phyloP scores from a whole-genome alignment of 2,113 vertebrate genomes.

The Brachionichthys hirsutus region DNA sequence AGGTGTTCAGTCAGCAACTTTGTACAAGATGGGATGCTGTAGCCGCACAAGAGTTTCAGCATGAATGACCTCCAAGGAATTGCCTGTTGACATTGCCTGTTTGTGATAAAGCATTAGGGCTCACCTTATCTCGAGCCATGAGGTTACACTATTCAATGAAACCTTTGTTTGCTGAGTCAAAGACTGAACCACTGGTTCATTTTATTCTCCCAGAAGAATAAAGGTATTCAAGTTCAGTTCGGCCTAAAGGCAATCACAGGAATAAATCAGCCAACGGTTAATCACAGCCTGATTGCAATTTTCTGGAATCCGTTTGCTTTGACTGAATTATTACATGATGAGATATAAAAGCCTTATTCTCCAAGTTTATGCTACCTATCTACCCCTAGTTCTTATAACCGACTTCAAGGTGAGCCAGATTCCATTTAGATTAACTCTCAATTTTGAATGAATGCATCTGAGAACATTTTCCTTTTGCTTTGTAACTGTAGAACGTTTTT shows the following conservation, averaged over 20 bases:
- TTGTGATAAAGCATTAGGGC: constrained; percentile 27
- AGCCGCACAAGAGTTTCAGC: constrained; percentile 7
- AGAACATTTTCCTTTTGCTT: constrained; percentile 2
- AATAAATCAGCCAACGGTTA: constrained; percentile 50
- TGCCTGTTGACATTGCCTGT: constrained; percentile 23
- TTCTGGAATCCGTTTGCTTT: constrained; percentile 16
- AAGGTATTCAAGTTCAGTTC: constrained; percentile 22
- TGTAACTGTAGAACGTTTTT: no score
- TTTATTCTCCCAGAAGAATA: constrained; percentile 7
- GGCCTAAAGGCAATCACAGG: constrained; percentile 36
- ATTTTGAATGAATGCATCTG: constrained; percentile 33
- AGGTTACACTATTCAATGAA: constrained; percentile 37
- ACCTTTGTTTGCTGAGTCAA: constrained; percentile 28
- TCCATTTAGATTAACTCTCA: constrained; percentile 72
- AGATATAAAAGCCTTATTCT: constrained; percentile 48
- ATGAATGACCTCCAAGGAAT: constrained; percentile 18
- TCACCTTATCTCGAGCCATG: constrained; percentile 16
- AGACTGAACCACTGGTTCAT: constrained; percentile 7
- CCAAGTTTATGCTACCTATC: constrained; percentile 47
- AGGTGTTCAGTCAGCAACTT: constrained; percentile 20
- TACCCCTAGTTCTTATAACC: constrained; percentile 30
- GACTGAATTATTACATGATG: constrained; percentile 54
- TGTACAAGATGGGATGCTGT: constrained; percentile 12
- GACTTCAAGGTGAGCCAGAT: constrained; percentile 62
- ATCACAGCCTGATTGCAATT: constrained; percentile 45